Conservation (phyloP, 2,113 vertebrate species). For the Tyto alba region DNA sequence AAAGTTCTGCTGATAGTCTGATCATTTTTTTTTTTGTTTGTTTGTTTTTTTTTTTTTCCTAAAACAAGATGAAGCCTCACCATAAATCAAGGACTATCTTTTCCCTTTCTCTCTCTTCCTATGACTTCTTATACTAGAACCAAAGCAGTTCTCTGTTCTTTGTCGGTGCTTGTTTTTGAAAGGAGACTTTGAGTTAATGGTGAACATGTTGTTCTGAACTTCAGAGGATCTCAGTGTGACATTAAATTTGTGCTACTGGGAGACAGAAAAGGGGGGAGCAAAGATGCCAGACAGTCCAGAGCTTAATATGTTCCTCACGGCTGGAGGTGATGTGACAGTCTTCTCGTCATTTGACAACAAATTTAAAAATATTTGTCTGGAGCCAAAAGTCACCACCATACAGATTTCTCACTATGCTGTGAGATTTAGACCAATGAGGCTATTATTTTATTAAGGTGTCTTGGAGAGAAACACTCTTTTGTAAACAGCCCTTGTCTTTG, state of each 20-base stretch:
- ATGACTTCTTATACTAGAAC: neutral
- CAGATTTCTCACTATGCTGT: neutral
- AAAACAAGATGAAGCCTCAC: neutral
- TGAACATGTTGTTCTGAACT: neutral
- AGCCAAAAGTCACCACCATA: neutral
- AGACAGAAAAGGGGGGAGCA: neutral
- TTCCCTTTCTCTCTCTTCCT: neutral
- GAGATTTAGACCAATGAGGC: neutral
- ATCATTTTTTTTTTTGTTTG: neutral
- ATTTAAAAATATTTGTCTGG: neutral
- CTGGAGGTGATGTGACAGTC: neutral
- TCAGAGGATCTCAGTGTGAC: neutral
- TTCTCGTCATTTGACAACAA: neutral
- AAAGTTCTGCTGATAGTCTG: neutral
- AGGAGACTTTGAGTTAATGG: neutral
- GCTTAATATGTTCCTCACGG: neutral
- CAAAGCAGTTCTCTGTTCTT: neutral
- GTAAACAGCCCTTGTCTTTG: neutral
- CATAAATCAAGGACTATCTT: neutral
- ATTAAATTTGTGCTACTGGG: neutral
- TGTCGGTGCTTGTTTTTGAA: constrained; percentile 2
- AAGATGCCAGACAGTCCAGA: neutral
- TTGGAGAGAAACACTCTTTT: neutral
- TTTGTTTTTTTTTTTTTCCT: neutral
- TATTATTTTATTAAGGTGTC: neutral